Evolutionary conservation across 2,797 vertebrate genomes (phyloP), one percentile per base, ranked within the genome.

Genomic region (Tadarida brasiliensis): DNA sequence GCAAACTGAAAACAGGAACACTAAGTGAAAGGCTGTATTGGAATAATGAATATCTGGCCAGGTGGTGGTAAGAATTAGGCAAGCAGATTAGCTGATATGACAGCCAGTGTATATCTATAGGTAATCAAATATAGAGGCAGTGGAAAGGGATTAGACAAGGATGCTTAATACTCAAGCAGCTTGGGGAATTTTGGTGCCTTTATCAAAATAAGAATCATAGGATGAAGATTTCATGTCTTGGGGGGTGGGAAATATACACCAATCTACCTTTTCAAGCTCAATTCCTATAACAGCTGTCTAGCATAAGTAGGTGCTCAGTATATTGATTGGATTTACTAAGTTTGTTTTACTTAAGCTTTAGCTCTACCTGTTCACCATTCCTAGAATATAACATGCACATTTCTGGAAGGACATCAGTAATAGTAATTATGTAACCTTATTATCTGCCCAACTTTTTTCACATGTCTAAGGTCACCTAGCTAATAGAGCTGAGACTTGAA

Each of bases 311-410:
- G 73, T 86, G 16, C 26, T 57, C 22, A 33, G 3, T 70, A 24
- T 82, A 49, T 63, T 91, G 49, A 65, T 70, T 76, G 61, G 22
- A 77, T 94, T 93, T 81, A 93, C 16, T 51, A 74, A 65, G 5
- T 81, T 86, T 94, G 49, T 67, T 35, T 87, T 73, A 67, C 22
- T 86, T 74, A 84, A 88, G 22, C 49, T 91, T 74, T 44, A 65
- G 35, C 35, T 92, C 1, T 77, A 57, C n/a, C 9, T 68, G n/a
- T 51, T 73, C 12, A 57, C 17, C 14, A 59, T 83, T 80, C 54
- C 22, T 87, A 39, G 28, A 67, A 39, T 71, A 30, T n/a, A 78
- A 22, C 35, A n/a, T 54, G 22, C 11, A 20, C 2, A 2, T 88
- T 76, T 51, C 61, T 65, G 47, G 71, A 74, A 74, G 67, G 12